A percentile compares a stretch with the other conserved stretches of the same genome.
Conservation (phyloP, 2,888 invertebrate species). For the Ephialtes manifestator region DNA sequence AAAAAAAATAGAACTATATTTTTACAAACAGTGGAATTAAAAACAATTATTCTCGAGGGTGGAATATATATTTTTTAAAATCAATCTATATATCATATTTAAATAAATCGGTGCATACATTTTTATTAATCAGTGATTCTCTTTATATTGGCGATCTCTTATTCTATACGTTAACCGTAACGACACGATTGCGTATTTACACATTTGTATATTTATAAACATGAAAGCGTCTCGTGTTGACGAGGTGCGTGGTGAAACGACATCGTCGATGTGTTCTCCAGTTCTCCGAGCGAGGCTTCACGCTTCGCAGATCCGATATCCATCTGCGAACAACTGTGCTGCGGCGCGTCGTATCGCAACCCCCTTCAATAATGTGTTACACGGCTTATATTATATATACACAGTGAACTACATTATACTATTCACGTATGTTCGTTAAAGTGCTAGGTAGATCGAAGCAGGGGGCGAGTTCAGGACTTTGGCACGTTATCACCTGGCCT, state of each 20-base stretch:
- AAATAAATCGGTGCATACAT: no score
- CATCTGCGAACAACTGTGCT: conserved; percentile 74
- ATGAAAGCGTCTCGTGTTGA: conserved; percentile 25
- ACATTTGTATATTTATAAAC: conserved; percentile 1
- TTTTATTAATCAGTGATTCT: neutral
- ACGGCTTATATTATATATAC: conserved; percentile 42
- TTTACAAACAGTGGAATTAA: no score
- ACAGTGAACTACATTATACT: conserved; percentile 68
- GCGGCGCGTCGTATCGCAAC: conserved; percentile 52
- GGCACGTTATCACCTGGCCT: conserved; percentile 79
- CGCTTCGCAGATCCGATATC: conserved; percentile 79
- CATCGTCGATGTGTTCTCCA: conserved; percentile 68
- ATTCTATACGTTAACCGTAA: neutral
- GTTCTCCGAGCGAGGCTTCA: conserved; percentile 67
- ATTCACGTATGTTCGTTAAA: conserved; percentile 49
- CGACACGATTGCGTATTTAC: neutral
- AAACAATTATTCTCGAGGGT: no score
- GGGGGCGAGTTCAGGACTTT: conserved; percentile 67
- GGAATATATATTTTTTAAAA: no score
- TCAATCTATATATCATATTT: no score
- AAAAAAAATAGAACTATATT: no score
- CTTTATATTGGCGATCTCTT: neutral
- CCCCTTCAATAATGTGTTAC: conserved; percentile 59
- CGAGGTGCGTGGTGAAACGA: conserved; percentile 45
- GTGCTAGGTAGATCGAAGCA: conserved; percentile 40